Base-by-base conservation (phyloP, 2,888 invertebrate species). In the Timandra comae region DNA sequence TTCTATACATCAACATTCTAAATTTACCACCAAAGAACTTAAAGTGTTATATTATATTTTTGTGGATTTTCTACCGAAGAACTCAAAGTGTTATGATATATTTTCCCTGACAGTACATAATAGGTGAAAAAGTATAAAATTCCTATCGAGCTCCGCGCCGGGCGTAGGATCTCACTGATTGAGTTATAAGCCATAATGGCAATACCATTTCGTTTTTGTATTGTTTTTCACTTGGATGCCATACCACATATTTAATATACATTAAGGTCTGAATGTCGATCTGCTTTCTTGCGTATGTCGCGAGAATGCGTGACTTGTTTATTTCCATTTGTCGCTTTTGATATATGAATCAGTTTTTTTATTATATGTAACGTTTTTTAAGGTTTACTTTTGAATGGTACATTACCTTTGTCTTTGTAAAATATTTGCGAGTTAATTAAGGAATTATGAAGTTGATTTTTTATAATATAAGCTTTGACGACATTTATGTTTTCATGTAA, bases 171-270 rank as follows among this genome's bases (percentile, higher is more conserved):
- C 39, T 58, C 44, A 58, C 68, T 81, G 81, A 82, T 84, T 82
- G 82, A 82, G 82, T 84, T 82, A 84, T 84, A 80, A 81, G 74
- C 75, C 77, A 78, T 78, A 80, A 81, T 79, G 75, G 76, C 76
- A 62, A 73, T 68, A 72, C 71, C 73, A 75, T 72, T 71, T 66
- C 61, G 78, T 81, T 82, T 80, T 81, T 81, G 77, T 71, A 57
- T 55, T 61, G 75, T 81, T 81, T 78, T 78, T 80, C 77, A 74
- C 73, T 70, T 74, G 74, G 71, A 74, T 77, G 62, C 73, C 71
- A 66, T 63, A 51, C 57, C 68, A 69, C 75, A 78, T 78, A 79
- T 78, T 77, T 77, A 75, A 79, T 77, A 76, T 76, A 75, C 78
- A 82, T 80, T 76, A 80, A 67, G 64, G 56, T 57, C 45, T 58